A percentile compares a stretch with the other conserved stretches of the same genome.
phyloP scores from a whole-genome alignment of 2,797 vertebrate species.

The Echiichthys vipera region DNA sequence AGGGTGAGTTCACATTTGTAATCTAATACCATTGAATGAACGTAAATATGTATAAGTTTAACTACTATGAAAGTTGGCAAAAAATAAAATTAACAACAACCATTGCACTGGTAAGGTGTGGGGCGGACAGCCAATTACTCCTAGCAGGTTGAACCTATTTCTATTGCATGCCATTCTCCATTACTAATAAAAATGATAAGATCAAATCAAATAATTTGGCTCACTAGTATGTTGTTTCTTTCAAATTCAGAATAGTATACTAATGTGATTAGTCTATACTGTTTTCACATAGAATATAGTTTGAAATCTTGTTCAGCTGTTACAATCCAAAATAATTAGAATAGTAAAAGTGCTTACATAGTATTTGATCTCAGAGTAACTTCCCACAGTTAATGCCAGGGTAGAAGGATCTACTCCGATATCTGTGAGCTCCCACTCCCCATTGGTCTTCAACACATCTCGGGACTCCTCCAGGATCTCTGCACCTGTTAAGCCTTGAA shows the following conservation, averaged over 20 bases:
- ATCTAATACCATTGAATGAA: no score
- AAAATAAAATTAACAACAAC: no score
- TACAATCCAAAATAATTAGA: not conserved
- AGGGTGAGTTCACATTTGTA: no score
- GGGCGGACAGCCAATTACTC: no score
- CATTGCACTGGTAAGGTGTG: no score
- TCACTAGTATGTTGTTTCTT: not conserved
- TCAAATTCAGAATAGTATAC: not conserved
- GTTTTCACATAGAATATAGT: not conserved
- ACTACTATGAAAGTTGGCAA: no score
- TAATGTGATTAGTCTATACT: not conserved
- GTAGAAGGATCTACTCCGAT: constrained; percentile 19
- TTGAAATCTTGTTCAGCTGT: not conserved
- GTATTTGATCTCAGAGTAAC: constrained; percentile 58
- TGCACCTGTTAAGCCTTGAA: constrained; percentile 22
- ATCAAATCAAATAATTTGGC: no score
- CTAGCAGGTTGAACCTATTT: no score
- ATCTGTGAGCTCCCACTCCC: constrained; percentile 79
- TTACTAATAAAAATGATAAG: no score
- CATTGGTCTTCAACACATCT: constrained; percentile 58
- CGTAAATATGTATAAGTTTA: no score
- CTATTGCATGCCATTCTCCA: no score
- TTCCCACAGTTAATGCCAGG: not conserved
- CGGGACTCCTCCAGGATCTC: constrained; percentile 64
- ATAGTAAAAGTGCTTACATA: constrained; percentile 49